These are phyloP conservation scores for Tolmerus cingulatus DNA, from an alignment of 2,888 invertebrate species.

Conservation along the genomic window DNA sequence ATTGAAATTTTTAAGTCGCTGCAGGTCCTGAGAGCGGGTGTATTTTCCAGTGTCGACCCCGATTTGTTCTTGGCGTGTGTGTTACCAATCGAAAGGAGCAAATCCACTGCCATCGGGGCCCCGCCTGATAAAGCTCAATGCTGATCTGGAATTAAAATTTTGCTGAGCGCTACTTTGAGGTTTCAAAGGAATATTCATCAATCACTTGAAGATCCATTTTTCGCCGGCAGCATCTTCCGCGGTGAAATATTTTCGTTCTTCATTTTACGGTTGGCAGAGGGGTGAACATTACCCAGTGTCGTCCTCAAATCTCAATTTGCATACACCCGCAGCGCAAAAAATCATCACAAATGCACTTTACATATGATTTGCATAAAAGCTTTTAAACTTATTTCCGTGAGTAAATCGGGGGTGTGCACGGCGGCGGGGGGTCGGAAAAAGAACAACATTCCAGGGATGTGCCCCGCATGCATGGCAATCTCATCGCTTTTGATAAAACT, in stretches of 20 bases:
- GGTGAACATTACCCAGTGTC: conserved; percentile 15
- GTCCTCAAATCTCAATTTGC: conserved; percentile 32
- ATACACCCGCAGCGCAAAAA: conserved; percentile 13
- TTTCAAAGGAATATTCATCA: conserved; percentile 20
- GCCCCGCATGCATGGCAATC: conserved; percentile 5
- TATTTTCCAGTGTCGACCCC: background rate
- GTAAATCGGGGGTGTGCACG: background rate
- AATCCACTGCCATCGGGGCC: background rate
- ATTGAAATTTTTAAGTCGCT: background rate
- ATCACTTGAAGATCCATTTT: conserved; percentile 27
- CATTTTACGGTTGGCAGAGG: background rate
- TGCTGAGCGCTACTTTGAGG: background rate
- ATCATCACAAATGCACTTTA: conserved; percentile 43
- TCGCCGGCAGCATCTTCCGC: background rate
- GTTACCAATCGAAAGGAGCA: background rate
- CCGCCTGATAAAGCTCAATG: background rate
- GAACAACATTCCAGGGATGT: conserved; percentile 17
- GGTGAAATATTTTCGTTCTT: conserved; percentile 25
- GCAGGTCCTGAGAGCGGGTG: background rate
- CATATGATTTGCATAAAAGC: conserved; percentile 46
- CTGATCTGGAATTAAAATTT: background rate
- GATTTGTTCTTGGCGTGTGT: background rate
- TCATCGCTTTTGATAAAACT: conserved; percentile 32
- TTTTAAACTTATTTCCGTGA: conserved; percentile 42
- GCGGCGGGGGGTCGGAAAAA: background rate